Base-by-base conservation (phyloP, 2,797 vertebrate genomes). In the Sylvia borin region DNA sequence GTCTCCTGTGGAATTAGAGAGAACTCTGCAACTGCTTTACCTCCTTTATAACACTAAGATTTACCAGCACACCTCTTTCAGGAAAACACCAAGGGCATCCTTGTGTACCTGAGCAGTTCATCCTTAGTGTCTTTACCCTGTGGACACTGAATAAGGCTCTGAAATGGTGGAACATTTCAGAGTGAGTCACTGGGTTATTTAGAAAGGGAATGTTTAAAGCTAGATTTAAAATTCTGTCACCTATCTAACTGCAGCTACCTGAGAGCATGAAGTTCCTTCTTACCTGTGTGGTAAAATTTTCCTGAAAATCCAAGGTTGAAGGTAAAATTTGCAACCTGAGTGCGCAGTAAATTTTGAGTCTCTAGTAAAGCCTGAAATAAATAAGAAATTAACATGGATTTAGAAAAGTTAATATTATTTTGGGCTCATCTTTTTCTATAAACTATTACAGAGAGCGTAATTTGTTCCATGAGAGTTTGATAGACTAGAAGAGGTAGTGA, bases 281-380 rank as follows among this genome's bases (percentile, higher is more conserved):
- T 98, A 99, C 99, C 99, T 98, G 99, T 99, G 95, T 99, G 99
- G 98, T 99, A 99, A 98, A 99, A 99, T 98, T 99, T 99, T 97
- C 99, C 99, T 96, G 99, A 99, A 98, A 99, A 99, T 97, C 99
- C 99, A 97, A 99, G 98, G 98, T 99, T 99, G 98, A 99, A 99
- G 97, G 99, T 99, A 96, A 99, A 99, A 98, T 99, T 99, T 97
- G 99, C 99, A 98, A 99, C 99, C 96, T 99, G 99, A 98, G 98
- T 98, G 89, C 99, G 98, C 97, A 99, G 98, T 97, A 99, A 98
- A 95, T 98, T 99, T 98, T 99, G 99, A 64, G 99, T 99, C 96
- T 99, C 98, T 97, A 99, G 98, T 89, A 99, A 99, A 96, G 99
- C 99, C 99, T 99, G 97, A 96, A 98, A 97, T 94, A 98, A 98